Conservation (phyloP, 2,113 vertebrate species). For the Gila orcuttii region DNA sequence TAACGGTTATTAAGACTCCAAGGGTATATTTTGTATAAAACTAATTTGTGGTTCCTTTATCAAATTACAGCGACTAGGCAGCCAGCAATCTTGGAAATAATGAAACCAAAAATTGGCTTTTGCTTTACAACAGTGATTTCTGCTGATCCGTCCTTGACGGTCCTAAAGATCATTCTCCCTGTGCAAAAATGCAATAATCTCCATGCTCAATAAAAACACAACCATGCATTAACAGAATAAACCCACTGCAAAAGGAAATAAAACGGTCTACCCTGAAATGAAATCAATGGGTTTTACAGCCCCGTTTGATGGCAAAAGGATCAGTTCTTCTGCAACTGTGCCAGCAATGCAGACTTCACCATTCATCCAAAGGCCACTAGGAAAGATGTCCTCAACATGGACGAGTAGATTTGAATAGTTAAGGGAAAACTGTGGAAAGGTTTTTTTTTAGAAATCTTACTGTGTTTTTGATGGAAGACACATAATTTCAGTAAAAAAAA, state of each 20-base stretch:
- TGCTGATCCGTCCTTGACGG: background rate
- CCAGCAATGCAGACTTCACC: slow-evolving; percentile 10
- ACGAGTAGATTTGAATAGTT: slow-evolving; percentile 14
- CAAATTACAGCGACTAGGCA: slow-evolving; percentile 9
- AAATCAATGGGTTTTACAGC: slow-evolving; percentile 48
- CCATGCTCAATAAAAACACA: slow-evolving; percentile 22
- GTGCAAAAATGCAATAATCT: slow-evolving; percentile 23
- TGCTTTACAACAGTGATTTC: background rate
- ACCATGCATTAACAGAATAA: slow-evolving; percentile 1
- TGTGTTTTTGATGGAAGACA: slow-evolving; percentile 14
- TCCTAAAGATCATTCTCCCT: too few relatives aligned
- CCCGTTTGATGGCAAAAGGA: slow-evolving; percentile 35
- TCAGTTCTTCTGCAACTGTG: background rate
- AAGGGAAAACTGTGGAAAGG: background rate
- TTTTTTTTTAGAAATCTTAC: background rate
- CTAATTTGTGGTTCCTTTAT: background rate
- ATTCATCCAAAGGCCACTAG: slow-evolving; percentile 14
- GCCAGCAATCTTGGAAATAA: background rate
- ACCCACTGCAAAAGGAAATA: slow-evolving; percentile 16
- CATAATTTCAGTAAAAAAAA: background rate
- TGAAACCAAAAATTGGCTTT: slow-evolving; percentile 19
- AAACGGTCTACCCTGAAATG: slow-evolving; percentile 63
- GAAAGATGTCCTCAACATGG: slow-evolving; percentile 19
- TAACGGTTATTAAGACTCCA: background rate
- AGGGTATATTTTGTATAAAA: background rate